Percentiles rank a stretch among this genome's conserved stretches.
phyloP scores from a whole-genome alignment of 35 echinoderm and acorn worm species.

The Holothuria glaberrima region DNA sequence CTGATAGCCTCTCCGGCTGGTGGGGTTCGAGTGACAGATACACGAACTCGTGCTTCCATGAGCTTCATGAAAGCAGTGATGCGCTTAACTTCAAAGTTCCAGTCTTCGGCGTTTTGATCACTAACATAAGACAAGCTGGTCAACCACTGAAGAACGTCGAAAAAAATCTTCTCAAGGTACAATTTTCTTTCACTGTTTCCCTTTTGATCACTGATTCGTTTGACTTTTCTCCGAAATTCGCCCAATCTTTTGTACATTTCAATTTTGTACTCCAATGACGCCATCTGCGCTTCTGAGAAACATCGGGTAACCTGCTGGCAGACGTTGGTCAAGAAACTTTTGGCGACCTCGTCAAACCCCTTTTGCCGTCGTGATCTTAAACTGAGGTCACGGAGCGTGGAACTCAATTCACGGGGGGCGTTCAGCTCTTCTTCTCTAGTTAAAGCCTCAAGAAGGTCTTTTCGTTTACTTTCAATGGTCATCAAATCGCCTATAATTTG shows the following conservation, averaged over 20 bases:
- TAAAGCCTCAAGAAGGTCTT: constrained; percentile 18
- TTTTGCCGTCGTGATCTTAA: too few relatives aligned
- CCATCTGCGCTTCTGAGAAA: constrained; percentile 7
- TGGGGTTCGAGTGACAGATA: not conserved
- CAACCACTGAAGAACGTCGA: constrained; percentile 9
- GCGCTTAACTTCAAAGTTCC: constrained; percentile 19
- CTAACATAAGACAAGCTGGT: not conserved
- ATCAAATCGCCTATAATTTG: constrained; percentile 45
- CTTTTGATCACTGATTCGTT: not conserved
- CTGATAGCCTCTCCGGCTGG: not conserved
- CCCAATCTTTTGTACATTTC: constrained; percentile 29
- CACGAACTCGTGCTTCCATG: constrained; percentile 24
- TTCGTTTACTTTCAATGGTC: not conserved
- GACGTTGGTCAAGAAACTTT: not conserved
- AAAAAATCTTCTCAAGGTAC: not conserved
- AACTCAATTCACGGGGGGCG: not conserved
- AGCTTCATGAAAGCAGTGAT: not conserved
- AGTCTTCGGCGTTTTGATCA: constrained; percentile 28
- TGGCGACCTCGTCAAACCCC: not conserved
- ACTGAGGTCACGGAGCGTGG: not conserved
- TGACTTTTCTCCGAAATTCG: not conserved
- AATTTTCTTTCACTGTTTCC: not conserved
- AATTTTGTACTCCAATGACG: constrained; percentile 28
- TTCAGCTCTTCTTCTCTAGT: not conserved
- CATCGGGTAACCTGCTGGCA: not conserved